phyloP scores from a whole-genome alignment of 1,140 invertebrate species.

The Bombus superbus region DNA sequence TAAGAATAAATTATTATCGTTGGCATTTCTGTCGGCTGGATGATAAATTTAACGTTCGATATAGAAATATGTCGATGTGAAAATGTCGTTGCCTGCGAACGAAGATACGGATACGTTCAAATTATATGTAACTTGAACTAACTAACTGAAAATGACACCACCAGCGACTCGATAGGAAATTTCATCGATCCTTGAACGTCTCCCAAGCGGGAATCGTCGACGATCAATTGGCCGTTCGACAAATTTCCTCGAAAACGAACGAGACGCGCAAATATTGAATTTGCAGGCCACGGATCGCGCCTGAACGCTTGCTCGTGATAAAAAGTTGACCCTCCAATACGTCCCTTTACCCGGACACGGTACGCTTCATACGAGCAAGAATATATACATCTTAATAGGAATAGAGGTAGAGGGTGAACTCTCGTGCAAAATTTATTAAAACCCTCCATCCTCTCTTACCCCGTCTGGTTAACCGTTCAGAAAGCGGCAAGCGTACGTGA shows the following conservation, averaged over 20 bases:
- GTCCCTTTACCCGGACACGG: background rate
- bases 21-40: background rate
- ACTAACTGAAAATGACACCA: background rate
- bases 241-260: background rate
- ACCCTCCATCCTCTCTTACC: conserved; percentile 18
- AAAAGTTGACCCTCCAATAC: conserved; percentile 22
- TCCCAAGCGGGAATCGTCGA: background rate
- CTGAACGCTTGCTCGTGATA: background rate
- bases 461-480: conserved; percentile 47
- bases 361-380: conserved; percentile 6
- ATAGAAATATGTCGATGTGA: background rate
- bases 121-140: background rate
- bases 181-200: background rate
- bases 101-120: background rate
- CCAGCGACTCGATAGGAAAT: too few species aligned
- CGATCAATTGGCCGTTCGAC: background rate
- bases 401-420: conserved; percentile 35
- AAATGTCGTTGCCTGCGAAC: background rate
- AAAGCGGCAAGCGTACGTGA: conserved; percentile 43
- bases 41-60: background rate
- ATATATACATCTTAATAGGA: conserved; percentile 52
- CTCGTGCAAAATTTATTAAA: conserved; percentile 55
- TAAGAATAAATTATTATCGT: background rate
- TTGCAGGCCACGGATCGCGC: conserved; percentile 4
- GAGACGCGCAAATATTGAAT: conserved; percentile 30